Evolutionary conservation across 2,797 vertebrate genomes (phyloP), one percentile per base, ranked within the genome.

Genomic region (Triplophysa bombifrons): DNA sequence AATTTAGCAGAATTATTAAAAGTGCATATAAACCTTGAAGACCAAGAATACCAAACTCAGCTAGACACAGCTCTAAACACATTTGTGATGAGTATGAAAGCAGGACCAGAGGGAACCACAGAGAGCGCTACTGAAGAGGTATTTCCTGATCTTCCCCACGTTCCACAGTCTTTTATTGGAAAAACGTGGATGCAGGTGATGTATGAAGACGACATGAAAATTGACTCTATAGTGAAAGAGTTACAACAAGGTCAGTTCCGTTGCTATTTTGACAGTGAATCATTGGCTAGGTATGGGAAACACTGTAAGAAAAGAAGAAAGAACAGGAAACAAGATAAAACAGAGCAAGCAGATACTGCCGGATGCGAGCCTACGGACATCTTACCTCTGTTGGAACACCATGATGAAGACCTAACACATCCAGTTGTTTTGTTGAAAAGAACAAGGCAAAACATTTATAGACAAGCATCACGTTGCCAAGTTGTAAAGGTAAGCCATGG

Each of bases 111-210:
- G 25, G 85, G 84, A 14, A 82, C 85, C 77, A 83, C 80, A 82
- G 81, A 80, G 25, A 78, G 82, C 38, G 85, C 86, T 0, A 85
- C 92, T 9, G 94, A 97, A 72, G 89, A 93, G 3, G 92, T 96
- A 72, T 89, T 95, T 72, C 95, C 95, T 8, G 88, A 87, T 60
- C 93, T 95, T 48, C 91, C 92, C 79, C 89, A 94, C 48, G 92
- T 96, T 83, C 96, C 96, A 87, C 91, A 93, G 77, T 95, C 95
- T 66, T 95, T 95, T 90, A 93, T 92, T 74, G 96, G 94, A 55
- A 97, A 98, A 88, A 95, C 92, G 0, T 94, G 93, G 95, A 90
- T 93, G 66, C 95, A 97, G 81, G 94, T 98, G 16, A 93, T 95
- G 90, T 87, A 89, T 78, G 96, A 97, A 89, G 95, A 97, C 66